Evolutionary conservation across 2,113 vertebrate species (phyloP), one percentile per base, ranked within the genome.

Genomic region (Glaucidium brasilianum): DNA sequence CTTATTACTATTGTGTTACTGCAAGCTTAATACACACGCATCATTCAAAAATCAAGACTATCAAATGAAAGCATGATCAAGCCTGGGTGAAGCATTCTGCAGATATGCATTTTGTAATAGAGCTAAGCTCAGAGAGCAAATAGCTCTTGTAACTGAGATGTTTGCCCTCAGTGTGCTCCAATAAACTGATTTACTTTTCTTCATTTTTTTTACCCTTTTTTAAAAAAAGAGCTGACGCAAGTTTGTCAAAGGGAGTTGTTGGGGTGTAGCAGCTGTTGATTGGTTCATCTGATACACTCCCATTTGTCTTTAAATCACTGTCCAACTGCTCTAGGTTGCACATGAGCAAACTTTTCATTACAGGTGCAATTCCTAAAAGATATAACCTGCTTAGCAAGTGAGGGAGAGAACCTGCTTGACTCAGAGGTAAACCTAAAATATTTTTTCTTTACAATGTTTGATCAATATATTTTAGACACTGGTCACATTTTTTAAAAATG

Each of bases 221-320:
- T 96, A 73, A 4, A 34, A 45, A 64, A 94, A 97, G 82, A 97
- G 86, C 95, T 98, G 98, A 98, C 98, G 98, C 98, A 98, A 98
- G 95, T 97, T 97, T 97, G 93, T 96, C 82, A 43, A 97, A 98
- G 97, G 97, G 98, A 96, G 97, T 97, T 97, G 96, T 97, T 98
- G 94, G 92, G 94, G 79, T 73, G 45, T 96, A 86, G 94, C 95
- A 94, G 58, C 84, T 96, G 91, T 64, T 98, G 97, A 98, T 98
- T 98, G 98, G 98, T 85, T 96, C 90, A 43, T 79, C 91, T 91
- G 15, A 92, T 94, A 97, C 97, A 98, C 98, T 98, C 98, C 98
- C 98, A 98, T 98, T 98, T 96, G 91, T 94, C 96, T 98, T 98
- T 98, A 98, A 98, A 98, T 97, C 96, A 97, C 95, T 98, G 94